A percentile compares a stretch with the other conserved stretches of the same genome.
Conservation (phyloP, 2,888 invertebrate species). For the Epiperipatus broadwayi region DNA sequence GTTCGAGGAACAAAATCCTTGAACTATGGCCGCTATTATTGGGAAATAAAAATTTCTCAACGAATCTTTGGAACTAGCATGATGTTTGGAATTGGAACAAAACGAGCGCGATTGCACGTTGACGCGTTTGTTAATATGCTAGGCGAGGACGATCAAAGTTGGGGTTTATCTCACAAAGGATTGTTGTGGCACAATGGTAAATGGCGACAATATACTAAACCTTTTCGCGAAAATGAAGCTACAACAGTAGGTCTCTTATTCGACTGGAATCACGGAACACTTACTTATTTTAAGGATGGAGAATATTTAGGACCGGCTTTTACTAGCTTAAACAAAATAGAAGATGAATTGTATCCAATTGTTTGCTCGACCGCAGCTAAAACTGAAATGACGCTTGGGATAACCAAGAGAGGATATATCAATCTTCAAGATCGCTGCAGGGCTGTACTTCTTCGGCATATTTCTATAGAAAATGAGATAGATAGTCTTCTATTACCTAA, state of each 20-base stretch:
- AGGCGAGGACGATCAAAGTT: conserved; percentile 46
- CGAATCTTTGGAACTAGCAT: conserved; percentile 51
- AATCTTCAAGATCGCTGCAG: conserved; percentile 48
- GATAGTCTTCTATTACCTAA: conserved; percentile 39
- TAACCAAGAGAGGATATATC: conserved; percentile 41
- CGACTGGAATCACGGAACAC: conserved; percentile 45
- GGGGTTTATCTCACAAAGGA: conserved; percentile 55
- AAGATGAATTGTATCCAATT: conserved; percentile 45
- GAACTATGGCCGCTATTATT: conserved; percentile 41
- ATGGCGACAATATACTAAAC: conserved; percentile 42
- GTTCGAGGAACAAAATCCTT: conserved; percentile 44
- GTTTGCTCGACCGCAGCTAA: conserved; percentile 52
- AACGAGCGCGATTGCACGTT: conserved; percentile 39
- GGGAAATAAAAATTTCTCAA: conserved; percentile 42
- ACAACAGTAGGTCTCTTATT: conserved; percentile 46
- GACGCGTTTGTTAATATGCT: conserved; percentile 47
- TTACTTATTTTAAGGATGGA: conserved; percentile 51
- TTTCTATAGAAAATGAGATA: conserved; percentile 34
- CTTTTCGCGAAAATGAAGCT: conserved; percentile 47
- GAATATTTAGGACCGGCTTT: conserved; percentile 48
- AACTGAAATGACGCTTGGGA: conserved; percentile 46
- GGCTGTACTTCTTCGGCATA: conserved; percentile 39
- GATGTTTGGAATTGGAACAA: conserved; percentile 51
- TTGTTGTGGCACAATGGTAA: conserved; percentile 45
- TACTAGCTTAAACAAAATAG: conserved; percentile 38